A percentile compares a stretch with the other conserved stretches of the same genome.
These are phyloP conservation scores for Chrysocyon brachyurus DNA, from an alignment of 2,797 vertebrate species.

Conservation along the genomic window DNA sequence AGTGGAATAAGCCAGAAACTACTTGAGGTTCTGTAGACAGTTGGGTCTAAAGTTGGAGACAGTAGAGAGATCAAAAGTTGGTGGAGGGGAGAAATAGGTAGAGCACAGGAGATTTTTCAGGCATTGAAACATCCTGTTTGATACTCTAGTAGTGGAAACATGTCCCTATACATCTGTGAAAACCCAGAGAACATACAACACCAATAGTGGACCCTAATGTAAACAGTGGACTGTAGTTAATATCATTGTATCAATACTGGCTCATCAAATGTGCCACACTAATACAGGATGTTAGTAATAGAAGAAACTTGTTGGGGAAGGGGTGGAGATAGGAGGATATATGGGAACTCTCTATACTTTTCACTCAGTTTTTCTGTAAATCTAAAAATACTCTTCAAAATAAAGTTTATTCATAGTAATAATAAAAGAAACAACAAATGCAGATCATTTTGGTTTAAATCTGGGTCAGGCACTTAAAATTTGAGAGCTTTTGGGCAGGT, in stretches of 20 bases:
- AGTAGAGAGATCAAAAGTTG: background rate
- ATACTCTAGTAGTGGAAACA: background rate
- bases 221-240: background rate
- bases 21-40: background rate
- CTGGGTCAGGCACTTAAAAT: constrained; percentile 20
- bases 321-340: background rate
- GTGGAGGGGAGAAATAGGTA: background rate
- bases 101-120: background rate
- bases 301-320: background rate
- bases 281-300: background rate
- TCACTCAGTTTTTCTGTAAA: constrained; percentile 32
- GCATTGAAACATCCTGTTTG: background rate
- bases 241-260: background rate
- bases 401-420: background rate
- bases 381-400: background rate
- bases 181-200: background rate
- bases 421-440: background rate
- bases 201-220: background rate
- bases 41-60: background rate
- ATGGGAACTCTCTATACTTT: background rate
- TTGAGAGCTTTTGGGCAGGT: background rate
- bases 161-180: background rate
- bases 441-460: background rate
- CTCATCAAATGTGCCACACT: background rate
- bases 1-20: constrained; percentile 5